Conservation (phyloP, 1,140 invertebrate species). For the Choristoneura fumiferana region DNA sequence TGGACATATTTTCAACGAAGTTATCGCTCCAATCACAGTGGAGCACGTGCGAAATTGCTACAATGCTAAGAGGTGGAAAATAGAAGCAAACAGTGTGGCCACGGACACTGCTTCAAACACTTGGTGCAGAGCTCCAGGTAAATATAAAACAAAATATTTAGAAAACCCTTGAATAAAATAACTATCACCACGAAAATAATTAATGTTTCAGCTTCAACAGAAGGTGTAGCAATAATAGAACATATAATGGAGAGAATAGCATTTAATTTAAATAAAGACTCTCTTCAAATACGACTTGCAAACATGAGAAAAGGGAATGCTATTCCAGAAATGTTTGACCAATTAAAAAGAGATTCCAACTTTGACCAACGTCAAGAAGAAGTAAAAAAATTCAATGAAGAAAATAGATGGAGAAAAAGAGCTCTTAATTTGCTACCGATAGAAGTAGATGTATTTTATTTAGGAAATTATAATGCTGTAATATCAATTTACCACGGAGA, state of each 20-base stretch:
- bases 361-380: conserved; percentile 79
- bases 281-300: conserved; percentile 81
- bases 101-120: conserved; percentile 85
- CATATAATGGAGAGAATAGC: conserved; percentile 92
- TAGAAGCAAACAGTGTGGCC: conserved; percentile 78
- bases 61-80: conserved; percentile 77
- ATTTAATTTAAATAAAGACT: conserved; percentile 82
- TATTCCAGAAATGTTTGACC: conserved; percentile 78
- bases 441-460: conserved; percentile 79
- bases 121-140: conserved; percentile 81
- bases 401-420: conserved; percentile 88
- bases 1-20: conserved; percentile 81
- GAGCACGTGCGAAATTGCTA: conserved; percentile 80
- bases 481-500: conserved; percentile 87
- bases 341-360: conserved; percentile 80
- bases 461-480: conserved; percentile 80
- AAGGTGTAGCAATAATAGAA: conserved; percentile 85
- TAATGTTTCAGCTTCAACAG: conserved; percentile 79
- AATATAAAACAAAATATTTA: background rate
- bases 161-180: no score
- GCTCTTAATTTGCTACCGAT: conserved; percentile 83
- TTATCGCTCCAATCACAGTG: conserved; percentile 49
- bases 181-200: background rate
- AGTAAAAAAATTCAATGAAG: conserved; percentile 81
- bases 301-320: conserved; percentile 80